Evolutionary conservation across 2,888 invertebrate genomes (phyloP).

Genomic region (Coenonympha arcania): DNA sequence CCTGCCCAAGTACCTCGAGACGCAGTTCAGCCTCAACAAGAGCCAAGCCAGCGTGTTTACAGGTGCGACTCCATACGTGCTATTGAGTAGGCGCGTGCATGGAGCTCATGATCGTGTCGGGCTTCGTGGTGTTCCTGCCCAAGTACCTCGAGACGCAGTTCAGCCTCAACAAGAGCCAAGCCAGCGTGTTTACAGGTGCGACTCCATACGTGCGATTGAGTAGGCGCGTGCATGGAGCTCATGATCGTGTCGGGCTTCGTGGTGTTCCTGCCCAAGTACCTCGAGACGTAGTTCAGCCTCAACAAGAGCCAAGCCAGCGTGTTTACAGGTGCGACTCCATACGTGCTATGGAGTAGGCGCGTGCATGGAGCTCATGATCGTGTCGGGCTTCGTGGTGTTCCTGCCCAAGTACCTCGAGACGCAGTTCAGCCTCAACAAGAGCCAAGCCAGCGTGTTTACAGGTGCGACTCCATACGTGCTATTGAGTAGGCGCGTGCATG

Average conservation of each 20-base stretch:
- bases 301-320: constrained; percentile 95
- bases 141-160: constrained; percentile 97
- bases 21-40: constrained; percentile 94
- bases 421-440: constrained; percentile 93
- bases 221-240: constrained; percentile 96
- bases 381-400: constrained; percentile 95
- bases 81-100: constrained; percentile 97
- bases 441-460: constrained; percentile 94
- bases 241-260: constrained; percentile 97
- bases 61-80: constrained; percentile 70
- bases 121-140: constrained; percentile 95
- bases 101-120: constrained; percentile 96
- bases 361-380: constrained; percentile 96
- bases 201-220: too few relatives aligned
- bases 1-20: constrained; percentile 95
- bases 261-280: constrained; percentile 94
- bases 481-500: constrained; percentile 97
- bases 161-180: constrained; percentile 92
- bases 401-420: constrained; percentile 96
- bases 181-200: constrained; percentile 91
- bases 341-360: too few relatives aligned
- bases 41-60: constrained; percentile 95
- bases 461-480: constrained; percentile 71
- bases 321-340: constrained; percentile 81
- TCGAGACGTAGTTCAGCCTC: constrained; percentile 95